A percentile compares a stretch with the other conserved stretches of the same genome.
phyloP scores from a whole-genome alignment of 2,888 invertebrate genomes.

The Drosophila nigritarsus region DNA sequence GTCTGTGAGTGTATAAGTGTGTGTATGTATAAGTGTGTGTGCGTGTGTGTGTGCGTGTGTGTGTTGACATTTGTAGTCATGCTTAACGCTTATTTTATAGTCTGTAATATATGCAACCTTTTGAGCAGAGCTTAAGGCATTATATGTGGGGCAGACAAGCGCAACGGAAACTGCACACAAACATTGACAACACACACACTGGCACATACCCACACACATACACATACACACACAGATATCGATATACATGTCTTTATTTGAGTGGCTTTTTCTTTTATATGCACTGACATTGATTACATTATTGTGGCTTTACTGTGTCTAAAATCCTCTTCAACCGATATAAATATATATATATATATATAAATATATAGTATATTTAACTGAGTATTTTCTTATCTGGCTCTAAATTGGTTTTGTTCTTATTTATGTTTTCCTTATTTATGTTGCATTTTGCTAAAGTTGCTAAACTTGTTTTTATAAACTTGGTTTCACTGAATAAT shows the following conservation, averaged over 20 bases:
- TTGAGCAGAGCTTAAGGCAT: conserved; percentile 46
- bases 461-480: neutral
- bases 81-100: conserved; percentile 66
- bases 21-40: neutral
- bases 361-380: too few species aligned
- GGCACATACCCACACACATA: conserved; percentile 14
- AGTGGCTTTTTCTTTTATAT: conserved; percentile 34
- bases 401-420: neutral
- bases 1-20: conserved; percentile 4
- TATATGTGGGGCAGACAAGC: conserved; percentile 38
- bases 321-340: conserved; percentile 4
- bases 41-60: conserved; percentile 6
- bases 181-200: conserved; percentile 12
- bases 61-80: conserved; percentile 42
- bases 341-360: neutral
- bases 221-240: conserved; percentile 19
- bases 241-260: conserved; percentile 43
- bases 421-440: neutral
- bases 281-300: conserved; percentile 60
- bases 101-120: conserved; percentile 59
- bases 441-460: neutral
- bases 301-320: conserved; percentile 5
- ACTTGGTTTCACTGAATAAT: neutral
- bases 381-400: neutral
- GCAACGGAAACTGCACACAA: conserved; percentile 54